These are phyloP conservation scores for Isaurus tuberculatus DNA, from an alignment of 92 coral and sea anemone genomes.

Conservation along the genomic window DNA sequence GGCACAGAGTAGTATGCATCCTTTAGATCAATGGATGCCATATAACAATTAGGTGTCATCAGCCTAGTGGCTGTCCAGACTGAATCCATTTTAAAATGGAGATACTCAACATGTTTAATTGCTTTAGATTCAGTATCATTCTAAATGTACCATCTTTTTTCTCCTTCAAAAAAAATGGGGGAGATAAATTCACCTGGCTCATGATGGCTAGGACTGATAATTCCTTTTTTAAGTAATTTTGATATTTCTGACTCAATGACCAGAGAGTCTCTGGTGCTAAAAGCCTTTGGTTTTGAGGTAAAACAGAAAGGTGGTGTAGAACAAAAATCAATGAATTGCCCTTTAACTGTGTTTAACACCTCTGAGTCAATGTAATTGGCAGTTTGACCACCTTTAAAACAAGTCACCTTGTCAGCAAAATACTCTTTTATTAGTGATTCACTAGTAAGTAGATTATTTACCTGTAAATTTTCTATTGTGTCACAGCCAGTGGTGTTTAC, in stretches of 20 bases:
- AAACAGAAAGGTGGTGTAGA: slow-evolving; percentile 25
- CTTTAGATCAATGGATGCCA: slow-evolving; percentile 1
- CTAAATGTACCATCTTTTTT: slow-evolving; percentile 44
- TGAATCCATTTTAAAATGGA: slow-evolving; percentile 4
- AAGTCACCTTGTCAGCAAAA: background rate
- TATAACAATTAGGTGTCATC: slow-evolving; percentile 16
- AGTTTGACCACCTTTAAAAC: slow-evolving; percentile 12
- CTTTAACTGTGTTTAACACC: background rate
- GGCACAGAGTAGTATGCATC: slow-evolving; percentile 10
- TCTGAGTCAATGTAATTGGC: slow-evolving; percentile 5
- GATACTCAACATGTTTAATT: slow-evolving; percentile 21
- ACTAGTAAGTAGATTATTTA: background rate
- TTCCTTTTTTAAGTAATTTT: slow-evolving; percentile 34
- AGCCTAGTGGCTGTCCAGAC: slow-evolving; percentile 6
- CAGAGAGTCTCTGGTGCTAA: slow-evolving; percentile 40
- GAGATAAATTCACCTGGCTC: slow-evolving; percentile 38
- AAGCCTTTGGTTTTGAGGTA: slow-evolving; percentile 4
- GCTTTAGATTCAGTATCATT: slow-evolving; percentile 23
- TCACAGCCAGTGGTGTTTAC: slow-evolving; percentile 10
- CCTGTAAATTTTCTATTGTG: slow-evolving; percentile 12
- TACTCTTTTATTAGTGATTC: slow-evolving; percentile 6
- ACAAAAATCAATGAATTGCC: slow-evolving; percentile 4
- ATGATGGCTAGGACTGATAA: slow-evolving; percentile 30
- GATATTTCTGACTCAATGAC: slow-evolving; percentile 44
- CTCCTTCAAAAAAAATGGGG: slow-evolving; percentile 1